Percentiles rank a stretch among this genome's conserved stretches.
These are phyloP conservation scores for Drosophila arawakana DNA, from an alignment of 1,140 invertebrate species.

Conservation along the genomic window DNA sequence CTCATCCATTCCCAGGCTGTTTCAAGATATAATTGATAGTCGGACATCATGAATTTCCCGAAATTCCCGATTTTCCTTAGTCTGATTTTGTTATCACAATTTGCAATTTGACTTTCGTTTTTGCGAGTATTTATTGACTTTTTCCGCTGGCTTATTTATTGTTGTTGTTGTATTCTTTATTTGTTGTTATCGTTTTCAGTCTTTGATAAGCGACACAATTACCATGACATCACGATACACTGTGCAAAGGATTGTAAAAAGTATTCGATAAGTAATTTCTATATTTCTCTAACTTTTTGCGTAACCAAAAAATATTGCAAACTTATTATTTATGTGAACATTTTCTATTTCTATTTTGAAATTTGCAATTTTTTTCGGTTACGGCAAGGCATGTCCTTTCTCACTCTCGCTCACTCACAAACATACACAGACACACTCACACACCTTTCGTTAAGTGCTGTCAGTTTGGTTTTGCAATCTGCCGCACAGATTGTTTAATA, in stretches of 20 bases:
- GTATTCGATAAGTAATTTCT: slow-evolving; percentile 23
- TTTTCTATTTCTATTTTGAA: slow-evolving; percentile 14
- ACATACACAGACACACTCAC: slow-evolving; percentile 34
- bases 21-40: slow-evolving; percentile 67
- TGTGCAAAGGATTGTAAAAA: slow-evolving; percentile 35
- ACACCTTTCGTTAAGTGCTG: slow-evolving; percentile 68
- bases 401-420: slow-evolving; percentile 25
- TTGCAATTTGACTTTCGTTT: slow-evolving; percentile 52
- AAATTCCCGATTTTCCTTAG: slow-evolving; percentile 4
- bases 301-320: slow-evolving; percentile 42
- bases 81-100: slow-evolving; percentile 36
- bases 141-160: slow-evolving; percentile 38
- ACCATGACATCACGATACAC: slow-evolving; percentile 64
- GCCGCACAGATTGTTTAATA: slow-evolving; percentile 45
- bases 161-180: slow-evolving; percentile 27
- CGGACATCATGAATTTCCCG: slow-evolving; percentile 18
- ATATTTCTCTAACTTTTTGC: not conserved
- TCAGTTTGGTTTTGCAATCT: slow-evolving; percentile 43
- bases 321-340: slow-evolving; percentile 19
- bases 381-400: slow-evolving; percentile 23
- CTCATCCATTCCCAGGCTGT: slow-evolving; percentile 53
- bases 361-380: slow-evolving; percentile 25
- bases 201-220: slow-evolving; percentile 57
- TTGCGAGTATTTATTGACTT: slow-evolving; percentile 50
- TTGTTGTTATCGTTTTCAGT: slow-evolving; percentile 35